Evolutionary conservation across 2,113 vertebrate species (phyloP).

Genomic region (Neolamprologus sp.): DNA sequence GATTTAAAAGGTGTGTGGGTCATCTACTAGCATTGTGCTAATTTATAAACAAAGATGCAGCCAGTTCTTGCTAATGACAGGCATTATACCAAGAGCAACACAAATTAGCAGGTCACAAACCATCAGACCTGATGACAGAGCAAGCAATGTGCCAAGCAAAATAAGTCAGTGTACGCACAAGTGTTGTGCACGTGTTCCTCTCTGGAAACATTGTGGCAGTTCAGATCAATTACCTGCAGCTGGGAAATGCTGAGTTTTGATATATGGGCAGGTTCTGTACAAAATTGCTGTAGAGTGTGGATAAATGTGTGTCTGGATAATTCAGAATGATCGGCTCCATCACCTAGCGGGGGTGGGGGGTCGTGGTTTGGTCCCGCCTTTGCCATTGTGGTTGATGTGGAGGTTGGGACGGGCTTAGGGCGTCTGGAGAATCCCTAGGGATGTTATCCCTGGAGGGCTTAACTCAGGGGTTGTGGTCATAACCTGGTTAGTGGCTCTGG

Average conservation of each 20-base stretch:
- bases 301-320: neutral
- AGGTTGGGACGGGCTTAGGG: neutral
- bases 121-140: neutral
- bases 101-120: neutral
- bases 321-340: neutral
- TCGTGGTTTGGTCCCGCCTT: neutral
- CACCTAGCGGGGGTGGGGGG: accelerated
- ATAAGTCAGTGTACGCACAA: neutral
- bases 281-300: accelerated
- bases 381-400: neutral
- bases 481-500: neutral
- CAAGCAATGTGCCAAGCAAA: neutral
- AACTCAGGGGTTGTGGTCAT: neutral
- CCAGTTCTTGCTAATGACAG: neutral
- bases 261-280: neutral
- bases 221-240: neutral
- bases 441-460: neutral
- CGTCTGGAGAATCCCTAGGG: neutral
- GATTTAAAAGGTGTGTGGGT: neutral
- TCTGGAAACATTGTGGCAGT: neutral
- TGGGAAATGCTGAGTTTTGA: neutral
- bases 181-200: neutral
- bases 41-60: neutral
- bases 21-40: neutral
- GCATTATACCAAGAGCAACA: neutral